These are phyloP conservation scores for Ypsolopha sequella DNA, from an alignment of 2,888 invertebrate genomes.

Conservation along the genomic window DNA sequence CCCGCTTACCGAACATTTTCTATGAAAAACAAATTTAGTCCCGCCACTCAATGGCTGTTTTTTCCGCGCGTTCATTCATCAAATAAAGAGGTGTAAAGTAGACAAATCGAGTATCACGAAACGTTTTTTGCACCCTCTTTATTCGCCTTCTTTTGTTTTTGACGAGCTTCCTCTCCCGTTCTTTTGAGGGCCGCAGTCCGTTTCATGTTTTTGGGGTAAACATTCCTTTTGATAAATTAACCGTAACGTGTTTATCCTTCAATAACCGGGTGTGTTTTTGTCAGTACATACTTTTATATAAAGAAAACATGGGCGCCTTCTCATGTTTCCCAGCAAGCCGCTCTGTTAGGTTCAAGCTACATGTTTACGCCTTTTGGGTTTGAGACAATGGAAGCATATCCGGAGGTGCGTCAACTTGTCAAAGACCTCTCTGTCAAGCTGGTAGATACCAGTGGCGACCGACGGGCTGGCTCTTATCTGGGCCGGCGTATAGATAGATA, in stretches of 20 bases:
- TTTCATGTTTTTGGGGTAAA: constrained; percentile 15
- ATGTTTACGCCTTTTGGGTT: too few relatives aligned
- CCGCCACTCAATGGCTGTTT: constrained; percentile 19
- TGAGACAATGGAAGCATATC: too few relatives aligned
- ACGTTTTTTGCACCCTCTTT: constrained; percentile 17
- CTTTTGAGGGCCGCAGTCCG: constrained; percentile 12
- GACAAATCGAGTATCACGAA: constrained; percentile 25
- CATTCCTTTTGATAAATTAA: constrained; percentile 11
- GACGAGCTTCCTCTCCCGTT: constrained; percentile 20
- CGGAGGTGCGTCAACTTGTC: too few relatives aligned
- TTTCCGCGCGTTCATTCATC: constrained; percentile 13
- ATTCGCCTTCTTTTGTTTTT: constrained; percentile 19
- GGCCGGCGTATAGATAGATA: too few relatives aligned
- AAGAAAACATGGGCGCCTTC: too few relatives aligned
- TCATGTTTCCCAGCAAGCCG: too few relatives aligned
- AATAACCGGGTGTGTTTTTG: neutral
- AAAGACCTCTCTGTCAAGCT: too few relatives aligned
- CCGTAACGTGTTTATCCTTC: constrained; percentile 5
- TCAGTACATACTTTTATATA: neutral
- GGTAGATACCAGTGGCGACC: too few relatives aligned
- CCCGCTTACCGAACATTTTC: neutral
- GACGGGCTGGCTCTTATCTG: too few relatives aligned
- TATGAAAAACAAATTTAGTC: neutral
- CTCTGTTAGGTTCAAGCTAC: too few relatives aligned
- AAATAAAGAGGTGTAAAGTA: constrained; percentile 18